Conservation (phyloP, 2,888 invertebrate species). For the Melikaiella ostensackeni region DNA sequence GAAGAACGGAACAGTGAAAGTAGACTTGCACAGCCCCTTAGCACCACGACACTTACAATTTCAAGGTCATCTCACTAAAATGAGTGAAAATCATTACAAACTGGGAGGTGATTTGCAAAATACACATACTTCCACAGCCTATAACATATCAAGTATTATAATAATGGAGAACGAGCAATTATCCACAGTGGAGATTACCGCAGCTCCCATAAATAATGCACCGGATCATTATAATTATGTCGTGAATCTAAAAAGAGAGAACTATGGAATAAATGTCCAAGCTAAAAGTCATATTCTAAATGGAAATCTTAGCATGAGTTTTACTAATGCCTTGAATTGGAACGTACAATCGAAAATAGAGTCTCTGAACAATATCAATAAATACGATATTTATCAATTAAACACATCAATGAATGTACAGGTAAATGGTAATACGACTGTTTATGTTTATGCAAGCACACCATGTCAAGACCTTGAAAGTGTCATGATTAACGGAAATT, state of each 20-base stretch:
- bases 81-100: conserved; percentile 49
- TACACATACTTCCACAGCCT: conserved; percentile 43
- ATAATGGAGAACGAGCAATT: conserved; percentile 42
- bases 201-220: conserved; percentile 47
- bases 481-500: conserved; percentile 72
- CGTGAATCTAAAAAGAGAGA: conserved; percentile 58
- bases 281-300: conserved; percentile 51
- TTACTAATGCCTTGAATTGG: conserved; percentile 69
- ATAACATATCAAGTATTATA: conserved; percentile 49
- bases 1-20: conserved; percentile 54
- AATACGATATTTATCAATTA: conserved; percentile 54
- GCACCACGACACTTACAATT: conserved; percentile 59
- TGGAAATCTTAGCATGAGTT: conserved; percentile 56
- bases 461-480: conserved; percentile 76
- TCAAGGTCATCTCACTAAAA: conserved; percentile 58
- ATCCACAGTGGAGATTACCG: conserved; percentile 47
- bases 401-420: conserved; percentile 65
- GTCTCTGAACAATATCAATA: background rate
- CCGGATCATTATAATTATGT: conserved; percentile 9
- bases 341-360: conserved; percentile 48
- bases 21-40: conserved; percentile 60
- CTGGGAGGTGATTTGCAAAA: conserved; percentile 65
- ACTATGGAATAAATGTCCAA: conserved; percentile 53
- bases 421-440: conserved; percentile 67
- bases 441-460: conserved; percentile 73